These are phyloP conservation scores for Yponomeuta evonymella DNA, from an alignment of 2,888 invertebrate genomes.

Conservation along the genomic window DNA sequence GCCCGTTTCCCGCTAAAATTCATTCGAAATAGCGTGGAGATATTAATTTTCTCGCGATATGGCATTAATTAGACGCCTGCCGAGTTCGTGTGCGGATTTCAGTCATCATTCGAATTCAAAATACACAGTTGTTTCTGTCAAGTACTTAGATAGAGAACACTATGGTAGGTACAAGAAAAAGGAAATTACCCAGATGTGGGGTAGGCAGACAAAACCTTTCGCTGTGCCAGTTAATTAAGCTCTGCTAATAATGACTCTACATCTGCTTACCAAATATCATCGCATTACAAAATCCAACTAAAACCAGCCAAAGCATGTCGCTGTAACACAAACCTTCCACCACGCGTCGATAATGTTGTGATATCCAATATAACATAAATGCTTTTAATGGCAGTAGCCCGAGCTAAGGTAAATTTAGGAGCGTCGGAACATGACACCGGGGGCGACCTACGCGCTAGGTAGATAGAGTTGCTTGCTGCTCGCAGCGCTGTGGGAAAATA, in stretches of 20 bases:
- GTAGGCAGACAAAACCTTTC: too few relatives aligned
- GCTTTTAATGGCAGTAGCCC: slow-evolving; percentile 70
- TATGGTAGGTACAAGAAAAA: too few relatives aligned
- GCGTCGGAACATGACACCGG: slow-evolving; percentile 60
- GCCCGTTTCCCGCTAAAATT: neutral
- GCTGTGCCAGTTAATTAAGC: neutral
- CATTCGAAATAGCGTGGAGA: neutral
- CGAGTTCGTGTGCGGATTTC: neutral
- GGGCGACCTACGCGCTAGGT: slow-evolving; percentile 45
- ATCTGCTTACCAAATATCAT: neutral
- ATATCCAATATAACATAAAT: slow-evolving; percentile 69
- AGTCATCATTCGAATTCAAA: neutral
- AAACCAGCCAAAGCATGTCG: neutral
- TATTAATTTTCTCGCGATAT: neutral
- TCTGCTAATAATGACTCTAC: neutral
- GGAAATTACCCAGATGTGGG: too few relatives aligned
- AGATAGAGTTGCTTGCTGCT: slow-evolving; percentile 11
- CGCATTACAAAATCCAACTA: neutral
- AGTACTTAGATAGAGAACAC: neutral
- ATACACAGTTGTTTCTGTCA: neutral
- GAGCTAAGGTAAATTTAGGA: slow-evolving; percentile 72
- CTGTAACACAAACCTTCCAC: slow-evolving; percentile 35
- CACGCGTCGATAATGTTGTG: slow-evolving; percentile 52
- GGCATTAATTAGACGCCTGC: neutral
- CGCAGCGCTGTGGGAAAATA: slow-evolving; percentile 10